Conservation (phyloP, 2,797 vertebrate species). For the Ibycter americanus region DNA sequence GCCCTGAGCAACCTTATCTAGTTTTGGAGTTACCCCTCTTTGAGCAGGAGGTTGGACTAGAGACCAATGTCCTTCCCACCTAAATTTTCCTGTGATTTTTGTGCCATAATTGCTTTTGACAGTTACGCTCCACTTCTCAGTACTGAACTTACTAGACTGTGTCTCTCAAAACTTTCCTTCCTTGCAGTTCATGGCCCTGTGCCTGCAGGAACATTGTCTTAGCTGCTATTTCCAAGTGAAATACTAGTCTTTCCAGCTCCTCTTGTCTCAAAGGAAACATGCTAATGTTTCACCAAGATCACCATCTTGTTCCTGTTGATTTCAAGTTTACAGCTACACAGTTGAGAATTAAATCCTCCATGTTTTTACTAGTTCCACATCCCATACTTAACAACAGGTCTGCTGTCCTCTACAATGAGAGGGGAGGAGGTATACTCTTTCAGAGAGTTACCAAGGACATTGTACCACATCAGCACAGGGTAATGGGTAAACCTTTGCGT, state of each 20-base stretch:
- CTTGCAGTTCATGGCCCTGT: neutral
- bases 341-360: neutral
- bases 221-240: neutral
- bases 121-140: neutral
- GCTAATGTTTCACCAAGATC: neutral
- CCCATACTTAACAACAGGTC: neutral
- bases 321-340: neutral
- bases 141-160: neutral
- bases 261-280: neutral
- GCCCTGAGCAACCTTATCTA: neutral
- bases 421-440: neutral
- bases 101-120: neutral
- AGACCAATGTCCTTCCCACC: neutral
- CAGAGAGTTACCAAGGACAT: neutral
- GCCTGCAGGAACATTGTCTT: neutral
- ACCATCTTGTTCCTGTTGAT: neutral
- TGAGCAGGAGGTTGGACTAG: neutral
- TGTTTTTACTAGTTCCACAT: neutral
- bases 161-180: neutral
- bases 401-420: neutral
- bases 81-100: neutral
- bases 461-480: neutral
- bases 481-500: neutral
- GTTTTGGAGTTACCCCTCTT: neutral
- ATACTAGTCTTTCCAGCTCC: neutral